phyloP scores from a whole-genome alignment of 2,113 vertebrate genomes.

The Grammomys surdaster region DNA sequence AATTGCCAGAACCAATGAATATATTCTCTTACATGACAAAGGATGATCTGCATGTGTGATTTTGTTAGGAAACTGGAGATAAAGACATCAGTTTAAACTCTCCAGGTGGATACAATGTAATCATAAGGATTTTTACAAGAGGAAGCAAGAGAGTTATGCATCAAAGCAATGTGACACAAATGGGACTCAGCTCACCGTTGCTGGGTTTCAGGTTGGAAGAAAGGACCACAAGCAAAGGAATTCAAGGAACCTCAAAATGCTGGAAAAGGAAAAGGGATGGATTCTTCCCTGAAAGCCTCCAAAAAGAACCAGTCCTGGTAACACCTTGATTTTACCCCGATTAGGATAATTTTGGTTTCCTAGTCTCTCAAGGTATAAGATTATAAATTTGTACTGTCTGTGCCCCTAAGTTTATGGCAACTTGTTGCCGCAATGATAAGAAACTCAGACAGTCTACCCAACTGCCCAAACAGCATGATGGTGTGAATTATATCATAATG shows the following conservation, averaged over 20 bases:
- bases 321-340: background rate
- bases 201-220: conserved; percentile 20
- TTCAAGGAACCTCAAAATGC: background rate
- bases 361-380: background rate
- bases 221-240: background rate
- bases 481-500: background rate
- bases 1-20: conserved; percentile 1
- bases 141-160: background rate
- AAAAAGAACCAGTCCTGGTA: background rate
- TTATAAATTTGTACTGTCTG: background rate
- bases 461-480: background rate
- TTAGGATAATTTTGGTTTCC: conserved; percentile 39
- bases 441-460: background rate
- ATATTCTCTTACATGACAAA: background rate
- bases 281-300: background rate
- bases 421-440: conserved; percentile 16
- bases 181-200: background rate
- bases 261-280: background rate
- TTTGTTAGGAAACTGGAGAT: conserved; percentile 1
- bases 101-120: background rate
- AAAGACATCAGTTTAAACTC: background rate
- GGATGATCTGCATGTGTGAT: background rate
- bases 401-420: background rate
- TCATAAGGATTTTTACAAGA: background rate
- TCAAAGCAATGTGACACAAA: background rate